Base-by-base conservation (phyloP, 2,888 invertebrate genomes). In the Trissonchulus latispiculum region DNA sequence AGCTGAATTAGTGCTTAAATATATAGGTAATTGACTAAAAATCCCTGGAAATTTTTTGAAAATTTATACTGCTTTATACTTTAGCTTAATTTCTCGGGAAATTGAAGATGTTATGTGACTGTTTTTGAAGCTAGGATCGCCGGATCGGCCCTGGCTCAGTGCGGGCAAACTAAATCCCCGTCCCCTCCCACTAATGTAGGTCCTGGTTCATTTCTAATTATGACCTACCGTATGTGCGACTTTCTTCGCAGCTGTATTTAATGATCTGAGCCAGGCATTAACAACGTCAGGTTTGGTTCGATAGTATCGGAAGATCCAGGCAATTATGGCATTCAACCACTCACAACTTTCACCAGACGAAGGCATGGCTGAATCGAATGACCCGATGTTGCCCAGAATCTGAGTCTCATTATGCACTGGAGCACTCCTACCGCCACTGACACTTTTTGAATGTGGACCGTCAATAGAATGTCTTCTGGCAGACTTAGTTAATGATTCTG, bases 161-260 rank as follows among this genome's bases (percentile, higher is more conserved):
- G n/a, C n/a, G n/a, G n/a, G n/a, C n/a, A n/a, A n/a, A n/a, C n/a
- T n/a, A n/a, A n/a, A n/a, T n/a, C n/a, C n/a, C n/a, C n/a, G n/a
- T n/a, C n/a, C n/a, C n/a, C n/a, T n/a, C n/a, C n/a, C n/a, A n/a
- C n/a, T n/a, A n/a, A n/a, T n/a, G n/a, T n/a, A n/a, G n/a, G n/a
- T n/a, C n/a, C n/a, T n/a, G n/a, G n/a, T n/a, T n/a, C n/a, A n/a
- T n/a, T n/a, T n/a, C n/a, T n/a, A n/a, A n/a, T n/a, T n/a, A n/a
- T n/a, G n/a, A 79, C 81, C 76, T 78, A 84, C 84, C 80, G 83
- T 80, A 31, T 77, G 75, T 15, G 79, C 78, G 31, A 79, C 78
- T 77, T 84, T 84, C 71, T 79, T 80, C 29, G 83, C 82, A 61
- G 84, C 83, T 28, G 84, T 84, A 77, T 85, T 85, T 36, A 85